These are phyloP conservation scores for Pollenia labialis DNA, from an alignment of 2,888 invertebrate genomes.

Conservation along the genomic window DNA sequence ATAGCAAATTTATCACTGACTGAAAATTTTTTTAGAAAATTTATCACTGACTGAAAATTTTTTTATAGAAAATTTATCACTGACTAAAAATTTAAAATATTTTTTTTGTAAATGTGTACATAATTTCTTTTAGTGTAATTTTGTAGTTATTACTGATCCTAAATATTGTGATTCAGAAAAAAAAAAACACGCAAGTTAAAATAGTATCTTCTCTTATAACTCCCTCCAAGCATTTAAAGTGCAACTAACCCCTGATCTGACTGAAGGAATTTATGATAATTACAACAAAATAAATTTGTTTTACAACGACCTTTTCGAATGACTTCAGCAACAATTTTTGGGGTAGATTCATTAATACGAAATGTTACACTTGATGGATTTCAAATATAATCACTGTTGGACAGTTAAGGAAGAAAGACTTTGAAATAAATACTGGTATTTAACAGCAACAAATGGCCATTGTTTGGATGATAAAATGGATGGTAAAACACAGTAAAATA, in stretches of 20 bases:
- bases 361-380: constrained; percentile 66
- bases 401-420: constrained; percentile 18
- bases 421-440: not conserved
- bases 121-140: constrained; percentile 10
- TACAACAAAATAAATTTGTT: constrained; percentile 24
- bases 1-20: not conserved
- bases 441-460: not conserved
- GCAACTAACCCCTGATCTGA: constrained; percentile 21
- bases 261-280: constrained; percentile 19
- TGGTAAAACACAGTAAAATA: constrained; percentile 20
- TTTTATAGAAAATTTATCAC: not conserved
- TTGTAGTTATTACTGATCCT: constrained; percentile 15
- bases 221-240: not conserved
- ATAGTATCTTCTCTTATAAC: constrained; percentile 12
- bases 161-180: constrained; percentile 26
- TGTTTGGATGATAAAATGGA: not conserved
- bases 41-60: no score
- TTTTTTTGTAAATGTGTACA: not conserved
- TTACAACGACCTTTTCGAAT: constrained; percentile 21
- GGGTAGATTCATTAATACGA: constrained; percentile 33
- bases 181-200: not conserved
- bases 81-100: not conserved
- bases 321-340: not conserved
- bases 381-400: constrained; percentile 60
- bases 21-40: no score